Evolutionary conservation across 2,888 invertebrate genomes (phyloP), one percentile per base, ranked within the genome.

Genomic region (Phalangium opilio): DNA sequence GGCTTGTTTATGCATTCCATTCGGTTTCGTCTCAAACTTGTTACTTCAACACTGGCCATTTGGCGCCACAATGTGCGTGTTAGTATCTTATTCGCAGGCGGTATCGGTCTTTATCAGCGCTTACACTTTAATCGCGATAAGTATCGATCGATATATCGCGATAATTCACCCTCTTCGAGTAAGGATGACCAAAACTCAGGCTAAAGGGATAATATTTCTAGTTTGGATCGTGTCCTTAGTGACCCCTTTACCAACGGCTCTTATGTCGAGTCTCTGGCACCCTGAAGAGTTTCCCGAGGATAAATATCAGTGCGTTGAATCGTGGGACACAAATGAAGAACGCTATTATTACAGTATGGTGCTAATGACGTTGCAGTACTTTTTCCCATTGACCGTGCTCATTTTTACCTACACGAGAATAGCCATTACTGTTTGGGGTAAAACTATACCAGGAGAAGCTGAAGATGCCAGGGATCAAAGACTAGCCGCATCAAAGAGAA

Each of bases 1-100:
- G 79, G 83, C 87, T 0, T 62, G 85, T 27, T 80, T 91, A 60
- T 90, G 91, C 67, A 81, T 91, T 54, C 90, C 90, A 3, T 89
- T 89, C 62, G 82, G 86, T 2, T 87, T 85, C 60, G 76, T 87
- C 21, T 77, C 86, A 11, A 78, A 78, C 59, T 69, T 84, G 44
- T 72, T 89, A 55, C 70, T 85, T 39, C 78, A 63, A 61, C 81
- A 83, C 62, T 91, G 90, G 90, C 85, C 87, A 0, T 91, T 90
- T 62, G 87, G 87, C 2, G 69, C 71, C 18, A 69, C 78, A 38
- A 74, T 90, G 67, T 91, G 90, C 64, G 79, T 81, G 51, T 69
- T 82, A 33, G 85, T 89, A 55, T 81, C 80, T 67, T 87, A 81
- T 64, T 77, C 80, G 1, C 85, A 85, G 64, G 69, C 60, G 1